Conservation (phyloP, 1,140 invertebrate species). For the Drosophila burlai region DNA sequence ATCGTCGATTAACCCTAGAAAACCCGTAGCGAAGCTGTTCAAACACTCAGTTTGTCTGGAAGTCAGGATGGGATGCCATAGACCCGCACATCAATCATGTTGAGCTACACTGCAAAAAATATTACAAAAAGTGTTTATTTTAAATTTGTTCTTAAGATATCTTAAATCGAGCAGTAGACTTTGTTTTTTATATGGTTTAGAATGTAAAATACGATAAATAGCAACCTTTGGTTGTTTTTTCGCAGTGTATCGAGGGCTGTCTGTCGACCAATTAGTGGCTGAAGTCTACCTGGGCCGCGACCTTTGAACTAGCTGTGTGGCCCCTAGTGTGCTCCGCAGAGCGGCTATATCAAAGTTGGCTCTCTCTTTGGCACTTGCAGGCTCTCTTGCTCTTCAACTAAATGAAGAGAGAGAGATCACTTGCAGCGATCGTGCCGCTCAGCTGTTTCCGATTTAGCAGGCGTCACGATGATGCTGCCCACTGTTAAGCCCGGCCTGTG, state of each 20-base stretch:
- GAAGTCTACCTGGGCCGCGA: slow-evolving; percentile 15
- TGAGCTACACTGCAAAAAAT: slow-evolving; percentile 1
- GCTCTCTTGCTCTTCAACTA: neutral
- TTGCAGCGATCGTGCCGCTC: neutral
- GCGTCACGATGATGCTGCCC: slow-evolving; percentile 35
- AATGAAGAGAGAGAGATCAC: neutral
- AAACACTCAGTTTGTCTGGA: neutral
- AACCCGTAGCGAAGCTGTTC: neutral
- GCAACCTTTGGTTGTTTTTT: neutral
- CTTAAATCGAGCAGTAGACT: neutral
- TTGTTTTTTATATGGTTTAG: neutral
- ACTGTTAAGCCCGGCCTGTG: slow-evolving; percentile 26
- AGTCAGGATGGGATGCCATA: neutral
- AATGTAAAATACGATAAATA: neutral
- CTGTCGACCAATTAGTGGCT: slow-evolving; percentile 33
- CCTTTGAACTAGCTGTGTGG: slow-evolving; percentile 57
- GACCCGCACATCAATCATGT: neutral
- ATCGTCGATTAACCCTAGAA: neutral
- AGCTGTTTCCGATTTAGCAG: neutral
- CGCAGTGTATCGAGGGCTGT: neutral
- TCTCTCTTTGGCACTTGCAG: neutral
- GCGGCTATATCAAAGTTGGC: slow-evolving; percentile 37
- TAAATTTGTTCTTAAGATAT: neutral
- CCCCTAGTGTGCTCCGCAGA: slow-evolving; percentile 1
- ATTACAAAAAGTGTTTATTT: neutral